Conservation (phyloP, 30 jellyfish, hydroid and myxozoan species). For the Aurelia sp. region DNA sequence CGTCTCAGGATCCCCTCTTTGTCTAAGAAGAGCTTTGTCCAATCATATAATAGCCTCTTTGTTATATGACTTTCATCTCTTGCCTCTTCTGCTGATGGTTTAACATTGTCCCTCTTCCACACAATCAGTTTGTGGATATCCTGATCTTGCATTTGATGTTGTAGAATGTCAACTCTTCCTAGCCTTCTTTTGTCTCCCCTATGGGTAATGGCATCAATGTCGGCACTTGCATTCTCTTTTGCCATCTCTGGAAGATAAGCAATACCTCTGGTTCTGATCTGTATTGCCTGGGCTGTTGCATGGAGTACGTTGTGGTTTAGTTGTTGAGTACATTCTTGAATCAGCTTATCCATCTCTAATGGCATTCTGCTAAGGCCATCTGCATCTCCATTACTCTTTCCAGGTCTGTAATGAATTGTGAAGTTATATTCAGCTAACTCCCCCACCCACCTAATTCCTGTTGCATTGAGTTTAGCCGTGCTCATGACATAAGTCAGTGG, state of each 20-base stretch:
- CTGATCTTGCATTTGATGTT: constrained; percentile 28
- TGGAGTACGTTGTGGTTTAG: neutral
- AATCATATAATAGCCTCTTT: constrained; percentile 28
- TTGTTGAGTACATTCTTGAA: neutral
- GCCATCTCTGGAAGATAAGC: constrained; percentile 5
- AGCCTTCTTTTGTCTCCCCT: neutral
- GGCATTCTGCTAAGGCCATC: too few relatives aligned
- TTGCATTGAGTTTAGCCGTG: constrained; percentile 1
- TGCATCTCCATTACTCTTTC: too few relatives aligned
- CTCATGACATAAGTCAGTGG: too few relatives aligned
- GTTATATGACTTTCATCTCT: constrained; percentile 20
- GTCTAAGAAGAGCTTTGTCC: constrained; percentile 17
- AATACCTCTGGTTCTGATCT: neutral
- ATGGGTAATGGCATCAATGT: constrained; percentile 13
- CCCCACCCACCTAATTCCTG: neutral
- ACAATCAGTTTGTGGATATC: too few relatives aligned
- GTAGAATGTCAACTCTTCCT: constrained; percentile 19
- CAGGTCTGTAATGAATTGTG: too few relatives aligned
- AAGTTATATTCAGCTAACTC: neutral
- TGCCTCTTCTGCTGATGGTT: constrained; percentile 31
- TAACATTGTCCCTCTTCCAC: constrained; percentile 8
- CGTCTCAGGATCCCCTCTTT: constrained; percentile 31
- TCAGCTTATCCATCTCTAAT: neutral
- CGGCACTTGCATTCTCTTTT: neutral
- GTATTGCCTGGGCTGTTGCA: neutral